phyloP scores from a whole-genome alignment of 2,113 vertebrate species.

The Myotis yumanensis region DNA sequence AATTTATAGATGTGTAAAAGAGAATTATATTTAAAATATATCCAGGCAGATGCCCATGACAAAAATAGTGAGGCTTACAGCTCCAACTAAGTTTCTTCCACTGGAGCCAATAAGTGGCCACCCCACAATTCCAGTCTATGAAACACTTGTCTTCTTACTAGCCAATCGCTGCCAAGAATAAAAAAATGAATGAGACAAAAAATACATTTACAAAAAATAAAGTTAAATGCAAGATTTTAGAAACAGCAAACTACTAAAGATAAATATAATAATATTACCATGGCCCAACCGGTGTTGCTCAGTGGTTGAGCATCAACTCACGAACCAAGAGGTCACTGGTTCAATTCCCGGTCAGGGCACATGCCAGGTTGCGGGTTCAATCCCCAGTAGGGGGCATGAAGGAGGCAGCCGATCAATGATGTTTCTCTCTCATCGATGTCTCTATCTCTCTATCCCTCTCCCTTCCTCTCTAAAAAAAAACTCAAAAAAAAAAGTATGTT shows the following conservation, averaged over 20 bases:
- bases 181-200: background rate
- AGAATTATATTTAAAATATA: conserved; percentile 58
- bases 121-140: background rate
- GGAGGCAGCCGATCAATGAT: too few relatives aligned
- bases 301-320: too few relatives aligned
- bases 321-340: too few relatives aligned
- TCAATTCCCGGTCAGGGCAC: too few relatives aligned
- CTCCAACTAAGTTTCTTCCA: conserved; percentile 14
- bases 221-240: background rate
- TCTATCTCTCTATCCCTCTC: too few relatives aligned
- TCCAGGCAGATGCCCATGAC: conserved; percentile 22
- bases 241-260: conserved; percentile 23
- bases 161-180: background rate
- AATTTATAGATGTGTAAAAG: conserved; percentile 6
- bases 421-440: too few relatives aligned
- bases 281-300: background rate
- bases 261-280: conserved; percentile 28
- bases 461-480: too few relatives aligned
- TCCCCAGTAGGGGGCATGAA: too few relatives aligned
- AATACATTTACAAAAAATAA: background rate
- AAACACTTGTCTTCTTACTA: background rate
- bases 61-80: conserved; percentile 47
- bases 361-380: too few relatives aligned
- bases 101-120: background rate
- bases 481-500: too few relatives aligned